Base-by-base conservation (phyloP, 1,140 invertebrate genomes). In the Cepaea nemoralis region DNA sequence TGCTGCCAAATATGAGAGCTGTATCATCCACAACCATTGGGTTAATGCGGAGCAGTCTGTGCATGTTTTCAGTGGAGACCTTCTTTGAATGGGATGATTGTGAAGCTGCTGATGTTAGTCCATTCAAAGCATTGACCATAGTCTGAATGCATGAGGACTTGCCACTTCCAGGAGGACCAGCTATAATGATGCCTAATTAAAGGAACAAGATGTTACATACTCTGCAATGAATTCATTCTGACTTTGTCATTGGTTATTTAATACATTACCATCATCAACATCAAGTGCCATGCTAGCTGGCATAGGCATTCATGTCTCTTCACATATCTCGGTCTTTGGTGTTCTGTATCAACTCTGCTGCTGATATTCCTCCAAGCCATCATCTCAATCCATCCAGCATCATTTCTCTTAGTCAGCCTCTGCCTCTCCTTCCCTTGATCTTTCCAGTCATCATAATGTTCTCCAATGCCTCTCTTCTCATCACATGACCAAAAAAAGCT, bases 91-190 rank as follows among this genome's bases (percentile, higher is more conserved):
- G 86, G 0, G 88, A 89, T 37, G 83, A 83, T 16, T 88, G 82
- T 1, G 86, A 90, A 37, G 86, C 77, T 31, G 85, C 86, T 42
- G 82, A 78, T 24, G 83, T 81, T 1, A 84, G 79, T 14, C 85
- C 82, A 80, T 89, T 88, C 24, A 92, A 84, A 14, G 90, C 87
- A 69, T 91, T 88, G 5, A 91, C 88, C 42, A 91, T 75, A 5
- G 86, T 88, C 83, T 91, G 86, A n/a, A 91, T 88, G 80, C 88
- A 89, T 19, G 87, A 87, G 12, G 89, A 90, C 80, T 92, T 92
- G n/a, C 91, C 91, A 86, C 87, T 89, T 37, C 90, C 90, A 31
- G 91, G 88, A 10, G 90, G 89, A 6, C 91, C 91, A 71, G 89
- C 90, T 19, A 92, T 86, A 80, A 91, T 90, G 35, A 91, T 85